Evolutionary conservation across 2,113 vertebrate genomes (phyloP), one percentile per base, ranked within the genome.

Genomic region (Labeo catla): DNA sequence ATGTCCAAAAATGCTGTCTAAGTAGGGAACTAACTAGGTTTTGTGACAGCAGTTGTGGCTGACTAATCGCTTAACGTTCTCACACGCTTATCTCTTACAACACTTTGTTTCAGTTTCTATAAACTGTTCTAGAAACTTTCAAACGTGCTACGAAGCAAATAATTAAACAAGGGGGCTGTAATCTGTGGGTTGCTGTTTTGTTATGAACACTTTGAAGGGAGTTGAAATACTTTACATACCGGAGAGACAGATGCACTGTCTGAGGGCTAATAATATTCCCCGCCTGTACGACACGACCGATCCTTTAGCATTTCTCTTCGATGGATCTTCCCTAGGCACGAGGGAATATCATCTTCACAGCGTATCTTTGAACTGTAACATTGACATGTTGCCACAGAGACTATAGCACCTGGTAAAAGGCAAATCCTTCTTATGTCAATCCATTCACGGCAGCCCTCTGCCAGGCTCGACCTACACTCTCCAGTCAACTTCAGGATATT

Each of bases 201-300:
- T 88, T 90, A 87, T 85, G 83, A 85, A 91, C 80, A 92, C 89
- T 87, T 92, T 92, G 79, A 85, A 89, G n/a, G 52, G 86, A 91
- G 89, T 89, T 89, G 70, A 93, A 94, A 95, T 93, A 93, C 89
- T 93, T 92, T 88, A 95, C 95, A 95, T 95, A 95, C 95, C 95
- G 93, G 91, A 93, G 90, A 93, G 91, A 93, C 92, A 93, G 94
- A 93, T 93, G 93, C 86, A 91, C 91, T 90, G 93, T 90, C 92
- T 93, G 93, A 92, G 90, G 89, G 93, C 94, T 95, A 95, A 94
- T 95, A 94, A 95, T 93, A 94, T 92, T 92, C 92, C 92, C 85
- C 92, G 93, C 92, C 92, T 93, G 91, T 50, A 91, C 91, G 88
- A 93, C 91, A 88, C 91, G 93, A 92, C 23, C 39, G 89, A 91